phyloP scores from a whole-genome alignment of 2,888 invertebrate species.

The Myopa testacea region DNA sequence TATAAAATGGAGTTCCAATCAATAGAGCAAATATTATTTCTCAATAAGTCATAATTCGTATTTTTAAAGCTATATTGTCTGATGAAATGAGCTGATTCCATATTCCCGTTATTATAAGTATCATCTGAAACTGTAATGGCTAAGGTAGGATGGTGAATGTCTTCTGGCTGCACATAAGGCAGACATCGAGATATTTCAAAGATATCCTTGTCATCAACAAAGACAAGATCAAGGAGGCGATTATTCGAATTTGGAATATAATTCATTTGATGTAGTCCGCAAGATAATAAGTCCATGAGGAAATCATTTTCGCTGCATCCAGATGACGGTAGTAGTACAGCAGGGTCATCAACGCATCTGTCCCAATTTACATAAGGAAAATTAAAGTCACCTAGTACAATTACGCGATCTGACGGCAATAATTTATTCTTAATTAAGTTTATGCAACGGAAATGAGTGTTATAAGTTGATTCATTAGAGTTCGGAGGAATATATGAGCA shows the following conservation, averaged over 20 bases:
- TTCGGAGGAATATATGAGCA: slow-evolving; percentile 15
- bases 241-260: neutral
- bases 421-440: neutral
- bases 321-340: neutral
- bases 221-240: neutral
- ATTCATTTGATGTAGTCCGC: neutral
- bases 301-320: too few species aligned
- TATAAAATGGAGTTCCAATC: neutral
- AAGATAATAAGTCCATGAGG: neutral
- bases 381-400: slow-evolving; percentile 10
- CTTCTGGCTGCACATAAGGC: neutral
- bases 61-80: neutral
- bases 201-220: neutral
- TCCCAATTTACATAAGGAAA: neutral
- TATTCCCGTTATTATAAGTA: neutral
- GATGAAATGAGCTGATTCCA: neutral
- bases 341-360: neutral
- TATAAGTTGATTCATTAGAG: neutral
- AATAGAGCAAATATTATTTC: neutral
- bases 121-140: neutral
- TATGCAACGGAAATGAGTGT: neutral
- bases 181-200: neutral
- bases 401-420: neutral
- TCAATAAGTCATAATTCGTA: neutral
- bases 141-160: neutral